phyloP scores from a whole-genome alignment of 2,113 vertebrate species.

The Ceratotherium simum region DNA sequence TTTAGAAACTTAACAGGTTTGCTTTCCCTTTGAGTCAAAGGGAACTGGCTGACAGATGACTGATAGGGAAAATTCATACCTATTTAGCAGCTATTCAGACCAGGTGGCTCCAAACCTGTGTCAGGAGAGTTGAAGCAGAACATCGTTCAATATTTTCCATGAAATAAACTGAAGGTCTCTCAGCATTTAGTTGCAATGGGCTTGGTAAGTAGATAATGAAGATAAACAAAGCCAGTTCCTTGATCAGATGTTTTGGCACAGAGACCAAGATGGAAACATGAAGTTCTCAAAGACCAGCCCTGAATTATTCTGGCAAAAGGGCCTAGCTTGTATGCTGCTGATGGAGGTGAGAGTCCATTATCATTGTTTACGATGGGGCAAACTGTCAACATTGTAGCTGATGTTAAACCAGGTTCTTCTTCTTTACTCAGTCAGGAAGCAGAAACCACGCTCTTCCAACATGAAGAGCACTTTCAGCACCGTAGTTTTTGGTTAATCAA shows the following conservation, averaged over 20 bases:
- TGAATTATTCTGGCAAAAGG: neutral
- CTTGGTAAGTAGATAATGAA: neutral
- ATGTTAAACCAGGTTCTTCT: neutral
- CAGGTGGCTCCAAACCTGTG: neutral
- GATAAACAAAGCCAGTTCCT: neutral
- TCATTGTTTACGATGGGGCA: neutral
- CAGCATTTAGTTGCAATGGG: neutral
- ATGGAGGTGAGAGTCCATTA: neutral
- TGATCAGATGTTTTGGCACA: slow-evolving; percentile 12
- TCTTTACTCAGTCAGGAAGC: neutral
- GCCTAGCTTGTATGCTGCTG: neutral
- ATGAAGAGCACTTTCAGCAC: neutral
- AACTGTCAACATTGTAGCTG: neutral
- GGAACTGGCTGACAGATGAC: neutral
- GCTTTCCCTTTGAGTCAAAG: neutral
- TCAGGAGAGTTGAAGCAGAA: neutral
- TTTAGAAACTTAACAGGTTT: slow-evolving; percentile 18
- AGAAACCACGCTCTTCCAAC: slow-evolving; percentile 28
- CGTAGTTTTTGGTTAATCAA: neutral
- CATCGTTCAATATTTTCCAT: neutral
- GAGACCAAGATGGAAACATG: neutral
- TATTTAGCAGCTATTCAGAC: neutral
- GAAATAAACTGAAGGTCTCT: slow-evolving; percentile 12
- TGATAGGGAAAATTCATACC: neutral
- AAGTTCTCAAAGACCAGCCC: neutral